Percentiles rank a stretch among this genome's conserved stretches.
These are phyloP conservation scores for Alethe diademata DNA, from an alignment of 2,113 vertebrate species.

Conservation along the genomic window DNA sequence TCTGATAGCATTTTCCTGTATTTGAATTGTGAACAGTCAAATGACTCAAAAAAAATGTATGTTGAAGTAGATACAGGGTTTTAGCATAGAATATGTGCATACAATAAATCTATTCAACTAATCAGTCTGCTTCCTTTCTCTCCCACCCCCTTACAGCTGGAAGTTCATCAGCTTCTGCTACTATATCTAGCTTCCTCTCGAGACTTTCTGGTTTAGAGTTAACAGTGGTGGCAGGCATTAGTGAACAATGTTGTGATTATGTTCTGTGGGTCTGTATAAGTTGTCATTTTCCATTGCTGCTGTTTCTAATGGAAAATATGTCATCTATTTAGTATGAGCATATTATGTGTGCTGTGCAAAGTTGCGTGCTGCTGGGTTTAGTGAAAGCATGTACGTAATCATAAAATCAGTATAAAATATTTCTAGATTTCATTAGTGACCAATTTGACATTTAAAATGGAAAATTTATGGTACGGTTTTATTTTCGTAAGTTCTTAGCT, in stretches of 20 bases:
- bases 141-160: conserved; percentile 29
- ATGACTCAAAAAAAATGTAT: conserved; percentile 34
- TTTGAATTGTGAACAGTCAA: conserved; percentile 37
- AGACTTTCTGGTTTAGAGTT: conserved; percentile 1
- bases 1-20: conserved; percentile 51
- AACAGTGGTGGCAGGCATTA: conserved; percentile 6
- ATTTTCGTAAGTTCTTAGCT: neutral
- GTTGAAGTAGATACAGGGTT: conserved; percentile 18
- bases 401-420: neutral
- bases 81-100: neutral
- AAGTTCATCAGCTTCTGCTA: conserved; percentile 16
- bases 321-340: neutral
- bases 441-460: neutral
- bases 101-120: conserved; percentile 3
- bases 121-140: neutral
- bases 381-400: neutral
- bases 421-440: neutral
- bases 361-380: neutral
- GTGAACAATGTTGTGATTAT: conserved; percentile 18
- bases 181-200: conserved; percentile 18
- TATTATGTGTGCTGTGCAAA: neutral
- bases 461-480: neutral
- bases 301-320: conserved; percentile 33
- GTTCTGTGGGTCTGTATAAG: neutral
- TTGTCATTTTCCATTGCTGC: conserved; percentile 42